Conservation (phyloP, 2,797 vertebrate species). For the Etheostoma nigrum region DNA sequence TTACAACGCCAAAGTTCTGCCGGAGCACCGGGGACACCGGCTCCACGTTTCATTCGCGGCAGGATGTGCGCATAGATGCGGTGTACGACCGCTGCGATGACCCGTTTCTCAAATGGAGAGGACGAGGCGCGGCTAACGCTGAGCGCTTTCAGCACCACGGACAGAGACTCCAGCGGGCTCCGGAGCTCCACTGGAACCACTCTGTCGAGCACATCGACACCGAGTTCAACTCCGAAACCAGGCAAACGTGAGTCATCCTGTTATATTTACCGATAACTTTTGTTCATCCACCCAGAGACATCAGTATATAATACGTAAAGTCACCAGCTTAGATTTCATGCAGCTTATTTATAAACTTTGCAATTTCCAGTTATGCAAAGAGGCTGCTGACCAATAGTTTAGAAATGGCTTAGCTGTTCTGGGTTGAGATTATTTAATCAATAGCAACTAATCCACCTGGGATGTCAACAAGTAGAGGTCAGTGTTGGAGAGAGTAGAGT, state of each 20-base stretch:
- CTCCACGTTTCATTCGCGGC: slow-evolving; percentile 57
- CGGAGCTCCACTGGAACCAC: slow-evolving; percentile 71
- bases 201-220: slow-evolving; percentile 65
- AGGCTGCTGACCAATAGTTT: background rate
- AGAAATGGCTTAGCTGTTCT: background rate
- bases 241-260: slow-evolving; percentile 77
- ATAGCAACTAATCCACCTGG: slow-evolving; percentile 21
- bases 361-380: background rate
- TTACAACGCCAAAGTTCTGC: slow-evolving; percentile 72
- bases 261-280: slow-evolving; percentile 32
- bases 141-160: slow-evolving; percentile 80
- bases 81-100: slow-evolving; percentile 65
- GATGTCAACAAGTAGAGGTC: slow-evolving; percentile 54
- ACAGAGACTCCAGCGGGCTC: slow-evolving; percentile 63
- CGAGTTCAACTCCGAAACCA: slow-evolving; percentile 68
- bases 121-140: slow-evolving; percentile 63
- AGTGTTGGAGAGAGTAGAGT: slow-evolving; percentile 16
- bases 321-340: background rate
- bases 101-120: slow-evolving; percentile 69
- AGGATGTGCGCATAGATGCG: slow-evolving; percentile 60
- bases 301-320: background rate
- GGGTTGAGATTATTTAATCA: slow-evolving; percentile 13
- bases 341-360: slow-evolving; percentile 14
- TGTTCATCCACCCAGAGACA: background rate
- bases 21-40: slow-evolving; percentile 55